Evolutionary conservation across 2,113 vertebrate genomes (phyloP), one percentile per base, ranked within the genome.

Genomic region (Callionymus lyra): DNA sequence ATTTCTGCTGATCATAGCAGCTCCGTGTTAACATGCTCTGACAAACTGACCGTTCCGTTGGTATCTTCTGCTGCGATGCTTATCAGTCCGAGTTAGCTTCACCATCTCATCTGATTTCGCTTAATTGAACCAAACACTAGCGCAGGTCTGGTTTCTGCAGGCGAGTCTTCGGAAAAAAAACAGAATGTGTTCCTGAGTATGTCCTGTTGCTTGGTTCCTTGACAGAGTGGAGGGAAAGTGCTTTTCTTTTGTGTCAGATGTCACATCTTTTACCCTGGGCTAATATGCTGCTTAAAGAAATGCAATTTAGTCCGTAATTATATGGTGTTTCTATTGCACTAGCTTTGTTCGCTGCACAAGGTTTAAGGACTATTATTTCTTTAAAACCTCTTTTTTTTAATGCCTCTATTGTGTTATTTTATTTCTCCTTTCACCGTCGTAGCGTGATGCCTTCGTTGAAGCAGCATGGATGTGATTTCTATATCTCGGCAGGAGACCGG

Each of bases 391-490:
- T 27, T 27, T 27, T 8, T 27, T 8, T 27, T 8, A 5, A 8
- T 27, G 21, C 4, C 4, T 27, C 21, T 27, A 4, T 27, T 27
- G 21, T 27, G 56, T 53, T 45, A n/a, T 56, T 34, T 50, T 44
- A 32, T 50, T 53, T 48, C 41, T 65, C 49, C 51, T 41, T 60
- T 43, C 40, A 31, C 50, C 56, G 44, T 41, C 44, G 61, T 65
- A 27, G 21, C 21, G 4, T 27, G 21, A 43, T 58, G 56, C 57
- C 50, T 58, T 41, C 41, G 50, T 56, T 66, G 59, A 76, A 73
- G 68, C 60, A 64, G 64, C 50, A n/a, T 53, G 63, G 62, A 71
- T 77, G 70, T 50, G 71, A 78, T 82, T 82, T 80, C 66, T 69
- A 47, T 45, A 74, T 63, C 72, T 59, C 76, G 57, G 77, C 44